Percentiles rank a stretch among this genome's conserved stretches.
Conservation (phyloP, 2,888 invertebrate species). For the Drosophila monieri region DNA sequence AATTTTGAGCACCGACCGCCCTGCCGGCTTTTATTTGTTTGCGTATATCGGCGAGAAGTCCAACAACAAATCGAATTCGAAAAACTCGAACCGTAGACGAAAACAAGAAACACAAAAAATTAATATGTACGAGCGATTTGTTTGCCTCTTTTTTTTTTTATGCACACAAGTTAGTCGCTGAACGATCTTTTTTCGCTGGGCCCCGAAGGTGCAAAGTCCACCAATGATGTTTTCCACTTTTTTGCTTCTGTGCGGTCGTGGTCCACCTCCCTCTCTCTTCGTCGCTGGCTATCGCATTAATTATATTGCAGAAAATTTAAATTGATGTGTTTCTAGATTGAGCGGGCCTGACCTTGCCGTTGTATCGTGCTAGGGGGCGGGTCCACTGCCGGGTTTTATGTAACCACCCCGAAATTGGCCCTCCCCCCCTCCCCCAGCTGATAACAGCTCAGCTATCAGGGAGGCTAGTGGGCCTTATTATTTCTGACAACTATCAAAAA, state of each 20-base stretch:
- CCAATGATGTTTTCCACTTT: slow-evolving; percentile 25
- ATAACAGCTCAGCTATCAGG: slow-evolving; percentile 17
- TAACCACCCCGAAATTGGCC: slow-evolving; percentile 12
- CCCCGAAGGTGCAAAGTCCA: slow-evolving; percentile 71
- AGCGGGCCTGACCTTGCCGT: slow-evolving; percentile 17
- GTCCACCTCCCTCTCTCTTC: background rate
- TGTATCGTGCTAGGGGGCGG: slow-evolving; percentile 10
- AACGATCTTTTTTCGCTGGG: slow-evolving; percentile 29
- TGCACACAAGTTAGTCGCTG: slow-evolving; percentile 1
- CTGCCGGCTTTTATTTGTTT: slow-evolving; percentile 70
- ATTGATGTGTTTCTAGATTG: slow-evolving; percentile 41
- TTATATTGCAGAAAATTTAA: slow-evolving; percentile 38
- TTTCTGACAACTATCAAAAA: slow-evolving; percentile 1
- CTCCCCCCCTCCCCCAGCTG: slow-evolving; percentile 10
- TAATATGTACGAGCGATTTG: slow-evolving; percentile 28
- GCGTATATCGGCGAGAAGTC: slow-evolving; percentile 21
- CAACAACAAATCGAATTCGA: slow-evolving; percentile 14
- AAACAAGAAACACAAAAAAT: slow-evolving; percentile 9
- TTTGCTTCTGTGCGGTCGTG: background rate
- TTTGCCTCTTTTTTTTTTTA: slow-evolving; percentile 14
- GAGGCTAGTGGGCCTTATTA: background rate
- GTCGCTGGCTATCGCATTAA: slow-evolving; percentile 16
- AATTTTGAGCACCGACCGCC: slow-evolving; percentile 44
- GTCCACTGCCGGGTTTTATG: slow-evolving; percentile 30
- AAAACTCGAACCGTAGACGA: slow-evolving; percentile 4